Evolutionary conservation across 2,888 invertebrate species (phyloP).

Genomic region (Lissonota sp.): DNA sequence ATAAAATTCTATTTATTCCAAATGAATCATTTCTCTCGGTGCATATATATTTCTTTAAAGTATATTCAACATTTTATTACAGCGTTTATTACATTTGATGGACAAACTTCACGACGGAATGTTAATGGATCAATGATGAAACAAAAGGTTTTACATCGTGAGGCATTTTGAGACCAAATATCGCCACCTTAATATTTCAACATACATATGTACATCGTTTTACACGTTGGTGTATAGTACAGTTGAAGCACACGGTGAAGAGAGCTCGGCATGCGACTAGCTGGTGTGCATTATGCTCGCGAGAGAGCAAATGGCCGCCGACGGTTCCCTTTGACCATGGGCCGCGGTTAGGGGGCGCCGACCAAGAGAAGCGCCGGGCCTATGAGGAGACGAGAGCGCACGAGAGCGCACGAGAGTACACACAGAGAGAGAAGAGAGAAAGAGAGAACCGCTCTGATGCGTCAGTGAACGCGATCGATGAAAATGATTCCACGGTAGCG

Average conservation of each 20-base stretch:
- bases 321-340: slow-evolving; percentile 68
- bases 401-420: neutral
- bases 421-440: slow-evolving; percentile 18
- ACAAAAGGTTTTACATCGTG: too few relatives aligned
- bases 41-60: too few relatives aligned
- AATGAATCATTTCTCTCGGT: neutral
- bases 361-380: slow-evolving; percentile 65
- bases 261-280: slow-evolving; percentile 55
- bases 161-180: too few relatives aligned
- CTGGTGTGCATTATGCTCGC: slow-evolving; percentile 67
- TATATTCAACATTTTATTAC: neutral
- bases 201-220: neutral
- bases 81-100: too few relatives aligned
- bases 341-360: slow-evolving; percentile 67
- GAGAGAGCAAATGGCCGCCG: slow-evolving; percentile 67
- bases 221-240: slow-evolving; percentile 26
- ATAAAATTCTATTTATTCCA: neutral
- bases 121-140: too few relatives aligned
- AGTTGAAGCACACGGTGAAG: slow-evolving; percentile 47
- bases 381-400: slow-evolving; percentile 37
- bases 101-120: too few relatives aligned
- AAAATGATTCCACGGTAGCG: slow-evolving; percentile 75
- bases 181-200: neutral
- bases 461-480: slow-evolving; percentile 76
- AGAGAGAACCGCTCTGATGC: slow-evolving; percentile 63